Percentiles rank a stretch among this genome's conserved stretches.
These are phyloP conservation scores for Stenopsyche tienmushanensis DNA, from an alignment of 1,140 invertebrate genomes.

Conservation along the genomic window DNA sequence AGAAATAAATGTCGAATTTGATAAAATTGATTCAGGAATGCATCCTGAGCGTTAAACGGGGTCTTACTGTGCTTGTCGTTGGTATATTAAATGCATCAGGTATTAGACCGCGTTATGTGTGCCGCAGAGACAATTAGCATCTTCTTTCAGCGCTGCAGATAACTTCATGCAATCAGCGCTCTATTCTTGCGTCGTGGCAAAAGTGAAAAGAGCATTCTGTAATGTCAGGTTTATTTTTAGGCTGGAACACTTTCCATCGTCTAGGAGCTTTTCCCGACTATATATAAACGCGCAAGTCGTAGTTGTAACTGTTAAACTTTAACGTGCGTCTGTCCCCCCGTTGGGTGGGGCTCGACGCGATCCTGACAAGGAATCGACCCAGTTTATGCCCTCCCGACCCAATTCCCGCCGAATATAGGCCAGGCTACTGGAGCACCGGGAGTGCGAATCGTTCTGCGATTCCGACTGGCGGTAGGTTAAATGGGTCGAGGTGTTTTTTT, in stretches of 20 bases:
- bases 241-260: not conserved
- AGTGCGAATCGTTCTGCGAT: not conserved
- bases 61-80: too few species aligned
- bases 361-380: conserved; percentile 26
- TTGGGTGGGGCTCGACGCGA: not conserved
- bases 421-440: conserved; percentile 26
- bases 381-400: conserved; percentile 18
- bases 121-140: too few species aligned
- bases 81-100: too few species aligned
- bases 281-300: not conserved
- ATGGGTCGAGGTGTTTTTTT: conserved; percentile 3
- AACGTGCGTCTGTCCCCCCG: not conserved
- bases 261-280: conserved; percentile 4
- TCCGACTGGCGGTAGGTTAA: conserved; percentile 15
- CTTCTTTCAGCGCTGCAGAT: too few species aligned
- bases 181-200: not conserved
- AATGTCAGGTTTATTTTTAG: conserved; percentile 16
- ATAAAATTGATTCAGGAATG: too few species aligned
- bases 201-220: not conserved
- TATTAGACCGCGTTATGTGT: too few species aligned
- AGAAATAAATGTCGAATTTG: too few species aligned
- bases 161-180: too few species aligned
- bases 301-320: not conserved
- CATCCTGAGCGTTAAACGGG: too few species aligned
- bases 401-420: conserved; percentile 17